Percentiles rank a stretch among this genome's conserved stretches.
phyloP scores from a whole-genome alignment of 2,113 vertebrate genomes.

The Corythoichthys haematopterus region DNA sequence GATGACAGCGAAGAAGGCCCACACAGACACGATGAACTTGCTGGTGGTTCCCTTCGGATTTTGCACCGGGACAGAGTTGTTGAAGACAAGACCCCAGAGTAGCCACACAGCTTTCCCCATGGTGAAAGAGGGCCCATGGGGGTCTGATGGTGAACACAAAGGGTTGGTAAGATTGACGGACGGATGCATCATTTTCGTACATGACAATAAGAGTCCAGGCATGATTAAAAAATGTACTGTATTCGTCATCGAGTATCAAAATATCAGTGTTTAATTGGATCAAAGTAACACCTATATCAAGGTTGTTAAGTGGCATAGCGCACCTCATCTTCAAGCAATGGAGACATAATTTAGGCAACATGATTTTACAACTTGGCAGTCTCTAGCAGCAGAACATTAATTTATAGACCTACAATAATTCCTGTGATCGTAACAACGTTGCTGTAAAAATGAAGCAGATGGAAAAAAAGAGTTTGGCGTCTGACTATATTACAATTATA shows the following conservation, averaged over 20 bases:
- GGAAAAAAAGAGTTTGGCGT: too few species aligned
- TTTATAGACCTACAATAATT: background rate
- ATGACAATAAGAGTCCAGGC: background rate
- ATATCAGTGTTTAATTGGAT: background rate
- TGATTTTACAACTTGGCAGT: background rate
- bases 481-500: too few species aligned
- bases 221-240: background rate
- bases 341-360: background rate
- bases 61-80: slow-evolving; percentile 98
- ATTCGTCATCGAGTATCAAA: background rate
- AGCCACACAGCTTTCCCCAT: slow-evolving; percentile 98
- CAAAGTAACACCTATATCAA: background rate
- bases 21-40: slow-evolving; percentile 97
- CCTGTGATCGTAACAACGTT: background rate
- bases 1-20: slow-evolving; percentile 99
- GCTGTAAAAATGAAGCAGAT: background rate
- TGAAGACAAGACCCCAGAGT: slow-evolving; percentile 97
- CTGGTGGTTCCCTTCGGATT: slow-evolving; percentile 96
- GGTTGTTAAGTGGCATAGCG: background rate
- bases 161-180: background rate
- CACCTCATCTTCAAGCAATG: background rate
- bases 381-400: background rate
- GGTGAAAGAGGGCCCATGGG: slow-evolving; percentile 94
- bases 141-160: slow-evolving; percentile 67
- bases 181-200: background rate